Percentiles rank a stretch among this genome's conserved stretches.
Conservation (phyloP, 23 tunicate genomes). For the Ascidia mentula region DNA sequence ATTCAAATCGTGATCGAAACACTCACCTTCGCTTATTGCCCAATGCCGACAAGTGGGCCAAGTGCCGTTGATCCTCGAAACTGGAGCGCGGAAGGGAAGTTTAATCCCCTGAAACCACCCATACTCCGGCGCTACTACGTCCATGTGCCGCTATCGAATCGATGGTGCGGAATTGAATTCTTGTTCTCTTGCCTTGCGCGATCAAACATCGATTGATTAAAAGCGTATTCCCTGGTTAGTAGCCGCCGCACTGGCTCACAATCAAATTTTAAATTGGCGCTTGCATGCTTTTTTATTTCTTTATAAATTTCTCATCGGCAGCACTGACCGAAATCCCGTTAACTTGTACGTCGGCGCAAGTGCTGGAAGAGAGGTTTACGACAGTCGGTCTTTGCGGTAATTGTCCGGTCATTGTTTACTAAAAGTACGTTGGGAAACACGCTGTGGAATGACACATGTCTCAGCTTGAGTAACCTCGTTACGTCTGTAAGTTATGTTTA, state of each 20-base stretch:
- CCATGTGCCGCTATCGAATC: too few relatives aligned
- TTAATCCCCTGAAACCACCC: background rate
- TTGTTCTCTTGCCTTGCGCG: background rate
- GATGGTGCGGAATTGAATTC: background rate
- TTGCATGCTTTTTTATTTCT: too few relatives aligned
- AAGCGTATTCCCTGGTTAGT: background rate
- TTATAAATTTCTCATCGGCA: too few relatives aligned
- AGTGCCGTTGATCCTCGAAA: background rate
- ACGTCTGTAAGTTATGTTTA: background rate
- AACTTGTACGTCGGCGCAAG: too few relatives aligned
- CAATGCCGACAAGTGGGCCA: too few relatives aligned
- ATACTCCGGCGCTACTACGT: background rate
- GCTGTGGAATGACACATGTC: background rate
- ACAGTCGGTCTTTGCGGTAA: too few relatives aligned
- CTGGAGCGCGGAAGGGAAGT: background rate
- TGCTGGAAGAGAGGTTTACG: too few relatives aligned
- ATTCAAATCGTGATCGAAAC: too few relatives aligned
- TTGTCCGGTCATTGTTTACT: background rate
- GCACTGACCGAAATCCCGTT: too few relatives aligned
- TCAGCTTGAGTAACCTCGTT: background rate
- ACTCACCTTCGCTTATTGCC: too few relatives aligned
- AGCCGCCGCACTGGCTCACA: background rate
- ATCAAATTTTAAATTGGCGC: background rate
- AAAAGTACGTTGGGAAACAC: background rate
- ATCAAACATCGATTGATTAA: constrained; percentile 1